These are phyloP conservation scores for Drepana falcataria DNA, from an alignment of 2,888 invertebrate species.

Conservation along the genomic window DNA sequence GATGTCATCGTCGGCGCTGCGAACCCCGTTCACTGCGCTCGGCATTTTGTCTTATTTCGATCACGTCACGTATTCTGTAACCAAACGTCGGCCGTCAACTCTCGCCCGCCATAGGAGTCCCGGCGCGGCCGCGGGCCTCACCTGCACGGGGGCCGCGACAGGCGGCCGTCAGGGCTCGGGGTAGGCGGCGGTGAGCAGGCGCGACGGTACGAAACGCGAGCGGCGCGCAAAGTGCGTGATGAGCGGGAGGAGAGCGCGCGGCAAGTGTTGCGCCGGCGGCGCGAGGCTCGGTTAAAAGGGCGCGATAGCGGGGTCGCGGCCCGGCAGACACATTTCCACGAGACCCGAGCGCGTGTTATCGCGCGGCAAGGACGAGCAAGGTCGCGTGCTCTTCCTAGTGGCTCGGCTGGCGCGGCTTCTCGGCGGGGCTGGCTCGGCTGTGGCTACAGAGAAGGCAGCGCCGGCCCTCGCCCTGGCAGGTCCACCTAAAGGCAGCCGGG, in stretches of 20 bases:
- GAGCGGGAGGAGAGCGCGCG: constrained; percentile 37
- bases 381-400: constrained; percentile 45
- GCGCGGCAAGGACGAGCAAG: constrained; percentile 63
- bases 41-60: constrained; percentile 42
- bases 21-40: constrained; percentile 56
- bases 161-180: no score
- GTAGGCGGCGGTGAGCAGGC: background rate
- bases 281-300: constrained; percentile 53
- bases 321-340: constrained; percentile 48
- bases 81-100: constrained; percentile 17
- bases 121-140: constrained; percentile 2
- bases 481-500: background rate
- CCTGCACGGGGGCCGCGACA: background rate
- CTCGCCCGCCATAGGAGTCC: no score
- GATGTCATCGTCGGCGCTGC: constrained; percentile 79
- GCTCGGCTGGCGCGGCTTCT: constrained; percentile 5
- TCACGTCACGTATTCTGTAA: constrained; percentile 32
- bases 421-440: no score
- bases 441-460: no score
- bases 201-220: background rate
- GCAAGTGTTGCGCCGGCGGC: constrained; percentile 44
- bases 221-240: constrained; percentile 18
- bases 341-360: constrained; percentile 47
- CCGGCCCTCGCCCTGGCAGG: no score
- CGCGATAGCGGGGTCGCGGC: constrained; percentile 62